Evolutionary conservation across 2,888 invertebrate genomes (phyloP).

Genomic region (Mythimna vitellina): DNA sequence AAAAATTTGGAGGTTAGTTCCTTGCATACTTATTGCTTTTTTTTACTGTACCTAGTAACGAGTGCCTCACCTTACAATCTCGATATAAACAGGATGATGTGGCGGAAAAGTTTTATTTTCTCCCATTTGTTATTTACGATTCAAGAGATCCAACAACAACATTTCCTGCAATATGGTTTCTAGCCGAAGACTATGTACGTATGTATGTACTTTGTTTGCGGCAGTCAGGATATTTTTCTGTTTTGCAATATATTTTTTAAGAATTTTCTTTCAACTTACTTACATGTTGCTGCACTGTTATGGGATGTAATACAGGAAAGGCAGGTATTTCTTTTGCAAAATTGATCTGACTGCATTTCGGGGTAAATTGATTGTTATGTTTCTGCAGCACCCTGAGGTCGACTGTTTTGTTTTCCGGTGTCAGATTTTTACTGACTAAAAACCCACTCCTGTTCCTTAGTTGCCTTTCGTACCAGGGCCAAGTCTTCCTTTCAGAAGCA

Average conservation of each 20-base stretch:
- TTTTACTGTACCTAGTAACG: constrained; percentile 14
- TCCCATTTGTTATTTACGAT: constrained; percentile 87
- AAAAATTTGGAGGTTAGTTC: background rate
- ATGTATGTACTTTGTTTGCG: constrained; percentile 48
- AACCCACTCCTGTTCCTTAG: too few relatives aligned
- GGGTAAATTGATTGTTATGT: too few relatives aligned
- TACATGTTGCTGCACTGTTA: background rate
- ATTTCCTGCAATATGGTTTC: constrained; percentile 76
- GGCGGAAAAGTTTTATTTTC: constrained; percentile 81
- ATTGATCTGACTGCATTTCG: too few relatives aligned
- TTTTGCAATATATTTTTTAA: constrained; percentile 14
- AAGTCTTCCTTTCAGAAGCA: too few relatives aligned
- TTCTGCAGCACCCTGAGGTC: too few relatives aligned
- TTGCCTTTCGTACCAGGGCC: too few relatives aligned
- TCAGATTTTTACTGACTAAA: too few relatives aligned
- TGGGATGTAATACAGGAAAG: too few relatives aligned
- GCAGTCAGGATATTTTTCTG: constrained; percentile 47
- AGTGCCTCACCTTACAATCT: constrained; percentile 70
- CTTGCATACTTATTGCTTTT: too few relatives aligned
- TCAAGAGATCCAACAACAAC: constrained; percentile 85
- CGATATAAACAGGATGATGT: constrained; percentile 84
- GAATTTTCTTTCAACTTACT: background rate
- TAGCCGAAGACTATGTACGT: constrained; percentile 68
- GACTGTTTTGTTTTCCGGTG: too few relatives aligned
- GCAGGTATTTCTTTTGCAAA: too few relatives aligned